phyloP scores from a whole-genome alignment of 2,888 invertebrate genomes.

The Exocentrus adspersus region DNA sequence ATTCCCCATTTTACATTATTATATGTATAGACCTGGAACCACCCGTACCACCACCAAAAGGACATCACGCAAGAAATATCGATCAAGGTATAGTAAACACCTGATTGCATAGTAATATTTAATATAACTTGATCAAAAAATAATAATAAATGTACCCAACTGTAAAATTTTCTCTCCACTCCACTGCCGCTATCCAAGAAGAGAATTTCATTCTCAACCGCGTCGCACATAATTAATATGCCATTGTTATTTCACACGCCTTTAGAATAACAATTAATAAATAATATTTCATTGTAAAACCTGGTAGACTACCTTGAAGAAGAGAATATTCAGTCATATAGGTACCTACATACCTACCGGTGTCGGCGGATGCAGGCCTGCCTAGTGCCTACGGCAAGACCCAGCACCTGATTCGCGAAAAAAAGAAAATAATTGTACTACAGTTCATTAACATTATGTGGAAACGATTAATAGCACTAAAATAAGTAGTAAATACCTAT shows the following conservation, averaged over 20 bases:
- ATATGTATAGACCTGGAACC: conserved; percentile 71
- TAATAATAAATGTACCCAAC: not conserved
- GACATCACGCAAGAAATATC: conserved; percentile 62
- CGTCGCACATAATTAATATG: conserved; percentile 34
- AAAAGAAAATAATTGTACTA: not conserved
- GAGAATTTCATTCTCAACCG: not conserved
- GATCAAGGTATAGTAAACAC: conserved; percentile 41
- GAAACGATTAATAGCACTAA: not conserved
- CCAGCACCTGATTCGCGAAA: conserved; percentile 9
- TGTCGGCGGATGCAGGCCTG: conserved; percentile 14
- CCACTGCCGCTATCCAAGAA: not conserved
- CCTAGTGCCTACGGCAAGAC: conserved; percentile 9
- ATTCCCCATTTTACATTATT: conserved; percentile 53
- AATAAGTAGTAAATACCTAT: not conserved
- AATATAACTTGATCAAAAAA: no score
- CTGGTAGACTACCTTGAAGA: conserved; percentile 32
- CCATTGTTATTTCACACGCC: conserved; percentile 40
- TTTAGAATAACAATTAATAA: conserved; percentile 41
- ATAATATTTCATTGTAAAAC: conserved; percentile 31
- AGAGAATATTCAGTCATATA: conserved; percentile 21
- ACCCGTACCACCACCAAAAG: conserved; percentile 73
- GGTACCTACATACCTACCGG: no score
- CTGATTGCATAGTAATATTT: no score
- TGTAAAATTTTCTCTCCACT: no score
- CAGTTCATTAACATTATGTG: conserved; percentile 1